Conservation (phyloP, 2,797 vertebrate genomes). For the Tiaroga cobitis region DNA sequence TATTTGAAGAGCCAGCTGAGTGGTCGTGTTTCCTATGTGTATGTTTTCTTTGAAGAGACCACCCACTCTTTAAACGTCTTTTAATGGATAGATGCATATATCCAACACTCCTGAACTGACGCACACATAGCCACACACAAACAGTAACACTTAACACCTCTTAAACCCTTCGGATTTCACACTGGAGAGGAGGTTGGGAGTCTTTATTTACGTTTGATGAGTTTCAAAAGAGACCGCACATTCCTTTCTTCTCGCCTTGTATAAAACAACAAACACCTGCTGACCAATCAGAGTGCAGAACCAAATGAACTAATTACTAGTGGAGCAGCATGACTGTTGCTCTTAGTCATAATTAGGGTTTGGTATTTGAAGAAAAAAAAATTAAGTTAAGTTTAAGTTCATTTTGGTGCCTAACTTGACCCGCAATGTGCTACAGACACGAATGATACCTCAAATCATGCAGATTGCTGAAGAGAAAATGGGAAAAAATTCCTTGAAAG, state of each 20-base stretch:
- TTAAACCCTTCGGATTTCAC: constrained; percentile 32
- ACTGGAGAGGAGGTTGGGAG: constrained; percentile 25
- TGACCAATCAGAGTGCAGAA: constrained; percentile 36
- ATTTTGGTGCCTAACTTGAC: background rate
- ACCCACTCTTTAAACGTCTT: constrained; percentile 40
- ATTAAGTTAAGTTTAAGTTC: background rate
- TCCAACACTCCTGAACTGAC: background rate
- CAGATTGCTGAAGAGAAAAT: background rate
- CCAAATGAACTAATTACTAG: background rate
- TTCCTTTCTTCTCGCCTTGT: constrained; percentile 37
- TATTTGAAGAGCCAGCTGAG: background rate
- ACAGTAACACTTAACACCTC: constrained; percentile 52
- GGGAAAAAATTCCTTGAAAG: background rate
- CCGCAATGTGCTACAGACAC: background rate
- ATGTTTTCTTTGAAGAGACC: constrained; percentile 39
- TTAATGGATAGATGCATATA: constrained; percentile 22
- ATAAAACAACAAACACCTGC: constrained; percentile 30
- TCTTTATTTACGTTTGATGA: constrained; percentile 47
- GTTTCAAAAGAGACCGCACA: constrained; percentile 40
- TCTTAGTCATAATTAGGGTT: constrained; percentile 13
- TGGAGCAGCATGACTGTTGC: background rate
- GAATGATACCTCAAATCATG: background rate
- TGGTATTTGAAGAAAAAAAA: background rate
- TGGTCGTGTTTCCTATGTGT: background rate
- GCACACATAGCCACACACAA: constrained; percentile 17